Evolutionary conservation across 2,797 vertebrate genomes (phyloP).

Genomic region (Coranthus polyacanthus): DNA sequence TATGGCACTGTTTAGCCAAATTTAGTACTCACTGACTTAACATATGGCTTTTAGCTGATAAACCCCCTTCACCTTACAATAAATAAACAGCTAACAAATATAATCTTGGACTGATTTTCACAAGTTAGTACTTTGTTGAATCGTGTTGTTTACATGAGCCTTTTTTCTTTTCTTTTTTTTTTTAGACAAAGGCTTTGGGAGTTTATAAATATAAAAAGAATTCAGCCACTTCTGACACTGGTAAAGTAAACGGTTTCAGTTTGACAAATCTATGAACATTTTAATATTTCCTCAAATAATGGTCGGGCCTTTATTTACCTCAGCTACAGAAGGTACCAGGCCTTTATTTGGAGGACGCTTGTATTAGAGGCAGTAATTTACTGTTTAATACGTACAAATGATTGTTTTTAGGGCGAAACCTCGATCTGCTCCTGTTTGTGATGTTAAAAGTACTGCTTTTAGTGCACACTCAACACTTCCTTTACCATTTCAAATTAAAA

Average conservation of each 20-base stretch:
- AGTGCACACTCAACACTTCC: too few species aligned
- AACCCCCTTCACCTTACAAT: conserved; percentile 9
- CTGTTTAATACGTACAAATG: too few species aligned
- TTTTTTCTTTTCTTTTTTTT: conserved; percentile 21
- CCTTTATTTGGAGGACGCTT: too few species aligned
- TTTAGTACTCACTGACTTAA: conserved; percentile 27
- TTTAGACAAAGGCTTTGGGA: conserved; percentile 22
- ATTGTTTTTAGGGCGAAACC: too few species aligned
- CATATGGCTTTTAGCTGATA: conserved; percentile 4
- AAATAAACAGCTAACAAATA: conserved; percentile 37
- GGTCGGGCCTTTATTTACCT: too few species aligned
- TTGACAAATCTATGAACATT: too few species aligned
- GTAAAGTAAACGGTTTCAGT: not conserved
- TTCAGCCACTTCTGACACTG: conserved; percentile 3
- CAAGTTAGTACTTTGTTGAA: conserved; percentile 23
- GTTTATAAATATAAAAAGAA: conserved; percentile 10
- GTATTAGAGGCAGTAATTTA: too few species aligned
- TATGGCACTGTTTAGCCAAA: conserved; percentile 18
- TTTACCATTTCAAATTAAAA: too few species aligned
- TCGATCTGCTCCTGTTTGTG: too few species aligned
- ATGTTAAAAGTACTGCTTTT: too few species aligned
- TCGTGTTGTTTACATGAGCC: conserved; percentile 16
- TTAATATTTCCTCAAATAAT: too few species aligned
- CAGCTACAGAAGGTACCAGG: too few species aligned
- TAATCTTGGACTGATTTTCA: conserved; percentile 14